These are phyloP conservation scores for Melanotus villosus DNA, from an alignment of 2,888 invertebrate genomes.

Conservation along the genomic window DNA sequence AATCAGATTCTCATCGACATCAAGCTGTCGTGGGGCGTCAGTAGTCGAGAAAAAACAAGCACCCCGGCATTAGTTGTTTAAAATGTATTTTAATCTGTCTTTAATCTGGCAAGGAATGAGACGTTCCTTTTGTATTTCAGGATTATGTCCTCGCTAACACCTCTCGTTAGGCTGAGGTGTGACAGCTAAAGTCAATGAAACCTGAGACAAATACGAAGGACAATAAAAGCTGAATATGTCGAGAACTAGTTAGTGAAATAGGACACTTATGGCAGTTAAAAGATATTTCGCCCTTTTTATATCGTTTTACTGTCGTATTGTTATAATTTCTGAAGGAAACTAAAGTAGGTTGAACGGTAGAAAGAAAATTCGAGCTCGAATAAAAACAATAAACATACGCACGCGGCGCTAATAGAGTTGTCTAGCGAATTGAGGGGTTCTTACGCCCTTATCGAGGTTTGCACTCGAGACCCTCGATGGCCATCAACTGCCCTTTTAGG, in stretches of 20 bases:
- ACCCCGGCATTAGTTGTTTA: conserved; percentile 65
- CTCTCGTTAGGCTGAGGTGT: conserved; percentile 58
- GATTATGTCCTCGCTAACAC: conserved; percentile 65
- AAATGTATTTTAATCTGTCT: conserved; percentile 66
- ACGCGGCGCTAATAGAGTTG: conserved; percentile 56
- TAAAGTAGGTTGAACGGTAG: too few relatives aligned
- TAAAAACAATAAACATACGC: conserved; percentile 56
- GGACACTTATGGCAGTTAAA: conserved; percentile 40
- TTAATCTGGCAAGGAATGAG: conserved; percentile 67
- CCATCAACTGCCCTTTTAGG: conserved; percentile 54
- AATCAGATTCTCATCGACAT: conserved; percentile 33
- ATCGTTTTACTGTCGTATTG: too few relatives aligned
- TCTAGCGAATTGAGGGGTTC: conserved; percentile 48
- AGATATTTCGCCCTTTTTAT: too few relatives aligned
- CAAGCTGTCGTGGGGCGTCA: conserved; percentile 15
- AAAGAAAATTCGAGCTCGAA: background rate
- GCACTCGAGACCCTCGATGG: conserved; percentile 53
- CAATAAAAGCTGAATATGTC: conserved; percentile 52
- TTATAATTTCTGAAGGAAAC: too few relatives aligned
- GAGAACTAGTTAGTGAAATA: conserved; percentile 52
- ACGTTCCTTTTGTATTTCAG: conserved; percentile 54
- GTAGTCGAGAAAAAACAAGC: conserved; percentile 38
- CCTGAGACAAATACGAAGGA: conserved; percentile 61
- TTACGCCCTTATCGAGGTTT: conserved; percentile 54
- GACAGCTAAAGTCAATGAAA: conserved; percentile 60